A percentile compares a stretch with the other conserved stretches of the same genome.
These are phyloP conservation scores for Periphyllus acericola DNA, from an alignment of 2,888 invertebrate genomes.

Conservation along the genomic window DNA sequence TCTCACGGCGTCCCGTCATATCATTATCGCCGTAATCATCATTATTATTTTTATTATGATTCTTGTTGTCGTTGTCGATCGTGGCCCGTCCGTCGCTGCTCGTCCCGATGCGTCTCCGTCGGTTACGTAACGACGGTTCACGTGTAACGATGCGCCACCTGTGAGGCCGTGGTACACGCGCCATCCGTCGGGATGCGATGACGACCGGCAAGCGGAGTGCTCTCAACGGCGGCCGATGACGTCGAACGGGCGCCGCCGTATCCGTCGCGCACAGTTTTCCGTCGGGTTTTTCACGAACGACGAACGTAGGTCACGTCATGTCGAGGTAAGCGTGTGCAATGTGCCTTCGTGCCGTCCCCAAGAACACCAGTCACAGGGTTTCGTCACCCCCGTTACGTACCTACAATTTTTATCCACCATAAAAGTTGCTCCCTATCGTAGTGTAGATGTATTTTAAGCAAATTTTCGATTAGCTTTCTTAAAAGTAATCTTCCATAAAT, in stretches of 20 bases:
- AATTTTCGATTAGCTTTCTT: too few relatives aligned
- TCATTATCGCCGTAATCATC: background rate
- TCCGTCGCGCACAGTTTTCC: too few relatives aligned
- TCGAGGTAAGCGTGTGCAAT: constrained; percentile 20
- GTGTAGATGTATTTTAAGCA: too few relatives aligned
- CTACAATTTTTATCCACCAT: too few relatives aligned
- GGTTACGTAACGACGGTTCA: background rate
- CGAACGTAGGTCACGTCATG: background rate
- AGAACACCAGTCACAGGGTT: too few relatives aligned
- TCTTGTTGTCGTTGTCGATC: background rate
- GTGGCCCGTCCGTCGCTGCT: background rate
- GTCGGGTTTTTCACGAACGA: too few relatives aligned
- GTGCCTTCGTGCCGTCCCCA: too few relatives aligned
- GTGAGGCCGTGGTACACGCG: too few relatives aligned
- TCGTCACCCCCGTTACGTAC: too few relatives aligned
- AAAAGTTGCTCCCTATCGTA: too few relatives aligned
- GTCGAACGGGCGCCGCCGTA: background rate
- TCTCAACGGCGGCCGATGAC: background rate
- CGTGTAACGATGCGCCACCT: background rate
- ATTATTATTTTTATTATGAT: background rate
- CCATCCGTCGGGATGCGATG: background rate
- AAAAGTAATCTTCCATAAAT: too few relatives aligned
- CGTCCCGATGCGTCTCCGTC: background rate
- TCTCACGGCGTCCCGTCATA: background rate
- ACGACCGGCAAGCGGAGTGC: background rate